Base-by-base conservation (phyloP, 2,888 invertebrate genomes). In the Malacosoma neustria region DNA sequence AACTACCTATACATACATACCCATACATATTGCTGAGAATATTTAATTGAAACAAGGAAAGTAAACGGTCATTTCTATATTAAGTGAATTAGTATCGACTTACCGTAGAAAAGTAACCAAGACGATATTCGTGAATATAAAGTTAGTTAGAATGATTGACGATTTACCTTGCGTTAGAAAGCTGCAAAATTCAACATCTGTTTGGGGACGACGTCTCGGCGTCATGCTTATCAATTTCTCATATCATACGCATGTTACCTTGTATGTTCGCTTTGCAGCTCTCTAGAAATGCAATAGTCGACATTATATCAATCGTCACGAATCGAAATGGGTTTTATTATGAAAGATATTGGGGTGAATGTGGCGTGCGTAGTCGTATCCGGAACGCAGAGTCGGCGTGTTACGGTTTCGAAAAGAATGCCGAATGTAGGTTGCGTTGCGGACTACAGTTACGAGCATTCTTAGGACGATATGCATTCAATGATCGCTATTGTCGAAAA, bases 341-440 rank as follows among this genome's bases (percentile, higher is more conserved):
- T 57, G 48, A 59, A 57, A 47, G 64, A 53, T 59, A 66, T 74
- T 79, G 64, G 68, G 71, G 63, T 72, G 70, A 82, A 65, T 72
- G 62, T 79, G 50, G 74, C 73, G 51, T 77, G 76, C 61, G 54
- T 53, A 53, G 56, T 36, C 55, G 66, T 74, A 84, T 80, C 81
- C 82, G 82, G 82, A 77, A 76, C 80, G 79, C 73, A 74, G 74
- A 76, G 80, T 68, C 76, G 75, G 75, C 72, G 73, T 82, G 81
- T 79, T 84, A 85, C 85, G 79, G 82, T 82, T 85, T 81, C 75
- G 75, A 76, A 82, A 85, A 85, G 84, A 85, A 85, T 85, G 81
- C 77, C 63, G 77, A 81, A 84, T 84, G 82, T 82, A 79, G 84
- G 84, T 82, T 84, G 79, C 73, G 72, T 66, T 72, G 71, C 70